Evolutionary conservation across 2,888 invertebrate genomes (phyloP).

Genomic region (Heliconius ethilla): DNA sequence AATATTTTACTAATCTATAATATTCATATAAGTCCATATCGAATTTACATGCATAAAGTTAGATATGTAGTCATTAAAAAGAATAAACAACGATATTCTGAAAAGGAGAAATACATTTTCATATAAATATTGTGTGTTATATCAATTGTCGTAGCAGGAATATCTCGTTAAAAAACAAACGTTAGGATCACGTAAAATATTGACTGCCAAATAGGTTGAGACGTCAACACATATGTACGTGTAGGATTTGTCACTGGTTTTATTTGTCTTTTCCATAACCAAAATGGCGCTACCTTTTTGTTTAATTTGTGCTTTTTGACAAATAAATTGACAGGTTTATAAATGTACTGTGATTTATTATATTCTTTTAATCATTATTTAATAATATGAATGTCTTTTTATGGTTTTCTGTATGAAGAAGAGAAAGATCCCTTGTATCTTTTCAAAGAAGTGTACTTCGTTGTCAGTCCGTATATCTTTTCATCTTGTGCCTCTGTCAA

Average conservation of each 20-base stretch:
- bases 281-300: background rate
- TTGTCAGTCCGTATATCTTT: no score
- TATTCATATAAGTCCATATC: no score
- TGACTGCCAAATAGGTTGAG: slow-evolving; percentile 54
- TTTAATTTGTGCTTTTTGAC: background rate
- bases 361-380: no score
- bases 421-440: no score
- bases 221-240: background rate
- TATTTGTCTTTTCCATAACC: background rate
- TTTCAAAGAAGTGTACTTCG: no score
- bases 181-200: slow-evolving; percentile 59
- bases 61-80: background rate
- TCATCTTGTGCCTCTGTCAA: no score
- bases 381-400: no score
- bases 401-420: no score
- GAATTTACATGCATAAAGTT: background rate
- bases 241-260: slow-evolving; percentile 1
- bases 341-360: background rate
- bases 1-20: no score
- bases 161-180: slow-evolving; percentile 16
- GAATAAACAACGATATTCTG: background rate
- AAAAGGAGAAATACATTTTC: background rate
- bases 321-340: background rate
- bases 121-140: background rate
- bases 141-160: background rate